Conservation (phyloP, 2,888 invertebrate species). For the Microctonus aethiopoides region DNA sequence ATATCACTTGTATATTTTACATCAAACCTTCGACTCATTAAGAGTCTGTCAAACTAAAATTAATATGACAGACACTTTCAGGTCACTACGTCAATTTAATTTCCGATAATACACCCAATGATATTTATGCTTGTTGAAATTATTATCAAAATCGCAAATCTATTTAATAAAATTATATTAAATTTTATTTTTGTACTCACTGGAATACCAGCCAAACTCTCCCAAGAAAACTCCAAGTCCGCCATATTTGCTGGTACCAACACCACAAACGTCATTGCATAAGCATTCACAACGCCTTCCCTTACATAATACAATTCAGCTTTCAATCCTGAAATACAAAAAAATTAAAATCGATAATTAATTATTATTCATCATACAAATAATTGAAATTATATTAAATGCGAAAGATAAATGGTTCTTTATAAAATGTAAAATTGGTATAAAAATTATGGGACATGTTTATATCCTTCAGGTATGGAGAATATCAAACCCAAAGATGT, state of each 20-base stretch:
- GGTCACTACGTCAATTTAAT: neutral
- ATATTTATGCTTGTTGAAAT: neutral
- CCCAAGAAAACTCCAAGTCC: constrained; percentile 88
- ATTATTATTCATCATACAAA: too few species aligned
- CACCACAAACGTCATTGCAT: constrained; percentile 86
- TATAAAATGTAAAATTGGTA: too few species aligned
- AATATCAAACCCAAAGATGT: neutral
- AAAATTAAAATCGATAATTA: too few species aligned
- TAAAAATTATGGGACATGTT: too few species aligned
- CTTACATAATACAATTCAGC: constrained; percentile 86
- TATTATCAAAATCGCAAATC: neutral
- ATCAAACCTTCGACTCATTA: neutral
- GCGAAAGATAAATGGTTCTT: too few species aligned
- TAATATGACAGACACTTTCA: neutral
- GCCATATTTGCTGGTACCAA: constrained; percentile 83
- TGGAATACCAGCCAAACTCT: constrained; percentile 79
- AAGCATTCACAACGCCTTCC: constrained; percentile 85
- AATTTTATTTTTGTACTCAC: constrained; percentile 69
- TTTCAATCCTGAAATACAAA: constrained; percentile 79
- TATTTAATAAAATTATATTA: too few species aligned
- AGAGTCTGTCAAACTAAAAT: neutral
- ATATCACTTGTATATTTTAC: neutral
- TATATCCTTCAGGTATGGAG: too few species aligned
- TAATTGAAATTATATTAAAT: too few species aligned
- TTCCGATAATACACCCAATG: neutral